These are phyloP conservation scores for Zaprionus gabonicus DNA, from an alignment of 1,140 invertebrate species.

Conservation along the genomic window DNA sequence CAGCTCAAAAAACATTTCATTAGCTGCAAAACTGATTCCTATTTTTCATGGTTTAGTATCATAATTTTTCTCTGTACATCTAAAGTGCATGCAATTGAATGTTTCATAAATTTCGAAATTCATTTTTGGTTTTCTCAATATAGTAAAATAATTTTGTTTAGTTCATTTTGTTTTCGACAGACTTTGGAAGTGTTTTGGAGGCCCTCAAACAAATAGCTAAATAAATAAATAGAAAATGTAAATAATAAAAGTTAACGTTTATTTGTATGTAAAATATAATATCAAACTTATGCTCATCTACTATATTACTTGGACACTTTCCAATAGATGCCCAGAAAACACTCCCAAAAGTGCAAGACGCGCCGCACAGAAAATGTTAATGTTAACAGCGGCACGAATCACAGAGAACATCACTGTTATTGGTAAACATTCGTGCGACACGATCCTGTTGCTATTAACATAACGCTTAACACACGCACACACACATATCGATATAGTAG, in stretches of 20 bases:
- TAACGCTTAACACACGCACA: constrained; percentile 34
- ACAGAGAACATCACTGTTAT: constrained; percentile 1
- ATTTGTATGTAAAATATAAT: constrained; percentile 17
- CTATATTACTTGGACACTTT: neutral
- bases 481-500: constrained; percentile 44
- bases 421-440: constrained; percentile 12
- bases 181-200: constrained; percentile 44
- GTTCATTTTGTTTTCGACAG: constrained; percentile 19
- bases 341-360: constrained; percentile 23
- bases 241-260: constrained; percentile 25
- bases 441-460: constrained; percentile 13
- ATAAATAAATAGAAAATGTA: constrained; percentile 33
- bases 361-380: constrained; percentile 17
- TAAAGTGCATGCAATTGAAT: constrained; percentile 40
- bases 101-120: constrained; percentile 26
- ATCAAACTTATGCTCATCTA: neutral
- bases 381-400: constrained; percentile 11
- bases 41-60: constrained; percentile 10
- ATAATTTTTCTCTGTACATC: constrained; percentile 32
- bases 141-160: constrained; percentile 34
- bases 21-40: constrained; percentile 12
- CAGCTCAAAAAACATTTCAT: neutral
- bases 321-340: constrained; percentile 11
- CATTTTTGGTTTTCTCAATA: constrained; percentile 37
- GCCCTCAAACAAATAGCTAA: constrained; percentile 7